These are phyloP conservation scores for Borostomias antarcticus DNA, from an alignment of 2,797 vertebrate species.

Conservation along the genomic window DNA sequence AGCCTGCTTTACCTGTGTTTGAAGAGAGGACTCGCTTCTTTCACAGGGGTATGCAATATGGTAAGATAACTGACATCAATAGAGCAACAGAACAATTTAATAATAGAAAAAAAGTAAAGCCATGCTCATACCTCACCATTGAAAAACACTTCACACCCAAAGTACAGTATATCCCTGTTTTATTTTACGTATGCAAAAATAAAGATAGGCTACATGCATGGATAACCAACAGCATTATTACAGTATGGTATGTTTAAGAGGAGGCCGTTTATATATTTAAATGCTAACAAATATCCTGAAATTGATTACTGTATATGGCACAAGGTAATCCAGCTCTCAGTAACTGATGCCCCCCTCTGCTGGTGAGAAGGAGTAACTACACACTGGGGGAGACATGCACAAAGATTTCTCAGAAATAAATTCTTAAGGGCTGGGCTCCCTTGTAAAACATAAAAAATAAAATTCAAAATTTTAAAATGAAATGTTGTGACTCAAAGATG, in stretches of 20 bases:
- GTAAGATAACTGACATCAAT: too few relatives aligned
- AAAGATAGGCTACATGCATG: slow-evolving; percentile 74
- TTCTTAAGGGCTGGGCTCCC: too few relatives aligned
- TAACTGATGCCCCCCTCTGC: neutral
- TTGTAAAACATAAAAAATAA: neutral
- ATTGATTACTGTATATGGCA: slow-evolving; percentile 6
- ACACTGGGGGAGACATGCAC: too few relatives aligned
- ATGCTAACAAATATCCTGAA: neutral
- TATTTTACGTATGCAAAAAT: slow-evolving; percentile 70
- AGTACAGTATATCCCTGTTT: slow-evolving; percentile 42
- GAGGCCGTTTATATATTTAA: slow-evolving; percentile 2
- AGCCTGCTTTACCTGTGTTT: too few relatives aligned
- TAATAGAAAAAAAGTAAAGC: neutral
- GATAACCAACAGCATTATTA: slow-evolving; percentile 68
- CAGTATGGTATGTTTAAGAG: slow-evolving; percentile 33
- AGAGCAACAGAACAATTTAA: too few relatives aligned
- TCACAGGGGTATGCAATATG: too few relatives aligned
- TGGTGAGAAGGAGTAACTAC: neutral
- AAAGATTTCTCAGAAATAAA: too few relatives aligned
- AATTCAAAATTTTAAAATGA: neutral
- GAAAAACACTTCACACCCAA: neutral
- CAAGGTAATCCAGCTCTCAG: too few relatives aligned
- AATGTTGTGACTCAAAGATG: neutral
- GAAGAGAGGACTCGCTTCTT: too few relatives aligned
- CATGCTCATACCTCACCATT: neutral